Percentiles rank a stretch among this genome's conserved stretches.
phyloP scores from a whole-genome alignment of 2,797 vertebrate species.

The Liasis olivaceus region DNA sequence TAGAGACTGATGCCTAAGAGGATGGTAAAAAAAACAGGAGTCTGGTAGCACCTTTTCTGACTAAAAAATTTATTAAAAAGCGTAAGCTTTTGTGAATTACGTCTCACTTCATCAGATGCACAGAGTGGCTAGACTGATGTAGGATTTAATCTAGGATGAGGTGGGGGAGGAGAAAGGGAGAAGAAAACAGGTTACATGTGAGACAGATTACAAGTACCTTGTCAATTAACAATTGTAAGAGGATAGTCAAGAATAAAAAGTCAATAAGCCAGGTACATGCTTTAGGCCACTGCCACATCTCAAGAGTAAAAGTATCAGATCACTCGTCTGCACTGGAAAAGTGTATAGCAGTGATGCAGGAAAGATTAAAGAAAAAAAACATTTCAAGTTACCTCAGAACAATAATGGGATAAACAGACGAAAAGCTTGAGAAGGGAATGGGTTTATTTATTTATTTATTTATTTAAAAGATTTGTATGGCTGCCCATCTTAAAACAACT shows the following conservation, averaged over 20 bases:
- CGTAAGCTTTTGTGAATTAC: background rate
- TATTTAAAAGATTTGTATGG: background rate
- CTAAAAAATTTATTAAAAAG: background rate
- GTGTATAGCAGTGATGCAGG: background rate
- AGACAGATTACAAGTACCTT: background rate
- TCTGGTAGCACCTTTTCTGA: background rate
- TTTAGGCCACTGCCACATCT: no score
- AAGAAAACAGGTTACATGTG: background rate
- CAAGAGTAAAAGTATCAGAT: background rate
- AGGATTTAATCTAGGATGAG: background rate
- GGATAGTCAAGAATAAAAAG: background rate
- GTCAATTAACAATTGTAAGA: background rate
- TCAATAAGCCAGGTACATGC: no score
- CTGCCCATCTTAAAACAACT: background rate
- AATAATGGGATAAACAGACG: background rate
- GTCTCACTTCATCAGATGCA: background rate
- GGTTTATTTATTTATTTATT: background rate
- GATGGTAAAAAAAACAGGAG: background rate
- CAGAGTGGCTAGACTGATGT: background rate
- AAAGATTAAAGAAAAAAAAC: no score
- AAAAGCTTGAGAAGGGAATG: background rate
- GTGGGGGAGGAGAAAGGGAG: background rate
- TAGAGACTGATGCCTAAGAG: background rate
- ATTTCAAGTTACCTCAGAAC: background rate
- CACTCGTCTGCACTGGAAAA: background rate